A percentile compares a stretch with the other conserved stretches of the same genome.
These are phyloP conservation scores for Irena cyanogastra DNA, from an alignment of 2,113 vertebrate species.

Conservation along the genomic window DNA sequence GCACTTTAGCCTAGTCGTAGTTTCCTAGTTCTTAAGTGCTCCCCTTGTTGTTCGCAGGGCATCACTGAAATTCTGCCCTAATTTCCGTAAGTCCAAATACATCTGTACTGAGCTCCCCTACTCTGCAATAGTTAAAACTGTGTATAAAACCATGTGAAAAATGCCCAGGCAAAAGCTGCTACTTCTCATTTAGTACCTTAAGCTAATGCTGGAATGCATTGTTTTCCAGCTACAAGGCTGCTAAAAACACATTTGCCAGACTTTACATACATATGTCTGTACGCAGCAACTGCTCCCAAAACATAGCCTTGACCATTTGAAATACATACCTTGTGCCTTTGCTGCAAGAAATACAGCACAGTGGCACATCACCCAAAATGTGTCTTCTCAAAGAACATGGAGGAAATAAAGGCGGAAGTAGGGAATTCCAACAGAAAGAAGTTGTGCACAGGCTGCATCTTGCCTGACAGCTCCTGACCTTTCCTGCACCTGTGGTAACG, in stretches of 20 bases:
- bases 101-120: not conserved
- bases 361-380: not conserved
- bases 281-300: not conserved
- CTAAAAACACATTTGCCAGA: rapidly evolving
- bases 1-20: not conserved
- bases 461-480: not conserved
- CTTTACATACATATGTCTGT: rapidly evolving
- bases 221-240: not conserved
- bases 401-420: not conserved
- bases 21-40: rapidly evolving
- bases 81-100: not conserved
- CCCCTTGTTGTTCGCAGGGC: not conserved
- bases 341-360: not conserved
- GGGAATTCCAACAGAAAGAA: not conserved
- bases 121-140: not conserved
- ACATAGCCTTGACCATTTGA: not conserved
- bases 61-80: not conserved
- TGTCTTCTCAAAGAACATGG: not conserved
- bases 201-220: not conserved
- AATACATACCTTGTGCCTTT: not conserved
- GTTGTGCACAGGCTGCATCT: rapidly evolving
- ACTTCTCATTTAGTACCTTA: not conserved
- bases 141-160: not conserved
- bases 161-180: not conserved
- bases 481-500: not conserved